Evolutionary conservation across 2,888 invertebrate genomes (phyloP).

Genomic region (Allygus modestus): DNA sequence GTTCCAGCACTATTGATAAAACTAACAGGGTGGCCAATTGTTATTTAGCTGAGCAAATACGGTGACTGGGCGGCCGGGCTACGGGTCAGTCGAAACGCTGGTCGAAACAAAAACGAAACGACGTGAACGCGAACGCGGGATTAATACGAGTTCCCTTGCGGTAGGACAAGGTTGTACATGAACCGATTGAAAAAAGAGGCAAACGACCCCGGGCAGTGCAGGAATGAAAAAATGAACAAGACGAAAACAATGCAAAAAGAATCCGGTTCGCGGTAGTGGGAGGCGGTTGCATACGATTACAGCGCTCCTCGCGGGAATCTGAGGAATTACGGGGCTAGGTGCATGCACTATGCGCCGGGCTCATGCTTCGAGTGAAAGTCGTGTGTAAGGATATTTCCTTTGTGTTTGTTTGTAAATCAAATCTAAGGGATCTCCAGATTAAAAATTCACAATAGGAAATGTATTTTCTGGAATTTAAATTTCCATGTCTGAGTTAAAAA

Average conservation of each 20-base stretch:
- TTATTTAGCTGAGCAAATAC: neutral
- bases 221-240: slow-evolving; percentile 63
- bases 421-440: too few relatives aligned
- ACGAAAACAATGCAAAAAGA: slow-evolving; percentile 66
- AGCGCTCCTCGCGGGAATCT: slow-evolving; percentile 11
- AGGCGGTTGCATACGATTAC: slow-evolving; percentile 32
- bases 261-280: slow-evolving; percentile 62
- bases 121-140: slow-evolving; percentile 57
- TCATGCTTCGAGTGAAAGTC: too few relatives aligned
- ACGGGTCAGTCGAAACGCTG: slow-evolving; percentile 29
- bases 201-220: slow-evolving; percentile 58
- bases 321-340: neutral
- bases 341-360: neutral
- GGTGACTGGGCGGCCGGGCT: slow-evolving; percentile 45
- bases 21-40: slow-evolving; percentile 39
- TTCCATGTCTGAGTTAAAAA: too few relatives aligned
- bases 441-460: too few relatives aligned
- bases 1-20: slow-evolving; percentile 40
- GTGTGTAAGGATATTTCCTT: too few relatives aligned
- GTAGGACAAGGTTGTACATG: slow-evolving; percentile 66
- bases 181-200: slow-evolving; percentile 64
- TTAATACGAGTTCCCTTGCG: slow-evolving; percentile 65
- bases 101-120: slow-evolving; percentile 48
- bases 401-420: too few relatives aligned
- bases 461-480: too few relatives aligned